Evolutionary conservation across 1,140 invertebrate genomes (phyloP), one percentile per base, ranked within the genome.

Genomic region (Cecropterus lyciades): DNA sequence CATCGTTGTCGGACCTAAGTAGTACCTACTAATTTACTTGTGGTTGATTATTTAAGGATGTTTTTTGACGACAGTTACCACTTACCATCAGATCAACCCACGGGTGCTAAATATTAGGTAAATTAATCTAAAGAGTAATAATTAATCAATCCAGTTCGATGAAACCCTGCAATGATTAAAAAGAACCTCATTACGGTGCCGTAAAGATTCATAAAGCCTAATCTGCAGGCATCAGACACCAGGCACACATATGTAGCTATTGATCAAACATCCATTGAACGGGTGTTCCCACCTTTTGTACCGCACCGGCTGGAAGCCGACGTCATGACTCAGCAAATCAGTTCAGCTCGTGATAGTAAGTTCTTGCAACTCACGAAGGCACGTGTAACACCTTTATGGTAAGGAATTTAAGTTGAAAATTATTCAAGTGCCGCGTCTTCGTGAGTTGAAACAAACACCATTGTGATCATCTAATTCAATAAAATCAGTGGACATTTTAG

Each of bases 381-480:
- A 13, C 14, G 20, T 27, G 1, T 8, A 24, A 11, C 14, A 57
- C 40, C 8, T 14, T 33, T 46, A 46, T 30, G n/a, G 8, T 10
- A n/a, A 16, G 24, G 24, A 20, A 27, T 11, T 46, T 59, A 59
- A 43, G 24, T 16, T 30, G 20, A 59, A 33, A 46, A 33, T 59
- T 5, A 2, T 6, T 45, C 11, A 5, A 11, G 6, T 20, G 11
- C 0, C 1, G 17, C 17, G 52, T 15, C 52, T 42, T 55, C 56
- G 20, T 46, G 42, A 33, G 13, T 15, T 27, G 42, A 9, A 59
- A 46, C n/a, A 11, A 33, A 48, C 20, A 73, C 75, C 77, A 89
- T 87, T 91, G 88, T 89, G 84, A 87, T 85, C 85, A 69, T 76
- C 84, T 91, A 91, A 91, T 91, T 91, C 88, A 91, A 91, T 91